Evolutionary conservation across 2,113 vertebrate species (phyloP), one percentile per base, ranked within the genome.

Genomic region (Erinaceus europaeus): DNA sequence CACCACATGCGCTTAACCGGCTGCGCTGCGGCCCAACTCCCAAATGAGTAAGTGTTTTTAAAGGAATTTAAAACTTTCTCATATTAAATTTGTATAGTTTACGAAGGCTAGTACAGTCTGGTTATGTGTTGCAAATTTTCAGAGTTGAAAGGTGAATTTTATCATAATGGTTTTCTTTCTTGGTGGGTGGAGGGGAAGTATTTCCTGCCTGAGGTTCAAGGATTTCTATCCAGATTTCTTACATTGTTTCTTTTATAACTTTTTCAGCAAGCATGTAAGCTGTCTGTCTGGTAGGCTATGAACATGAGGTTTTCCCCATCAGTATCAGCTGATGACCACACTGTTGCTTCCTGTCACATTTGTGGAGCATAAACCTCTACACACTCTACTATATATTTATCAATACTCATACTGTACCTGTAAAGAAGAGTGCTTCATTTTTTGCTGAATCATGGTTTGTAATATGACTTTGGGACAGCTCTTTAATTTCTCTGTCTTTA

Each of bases 311-410:
- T 34, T 46, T 20, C n/a, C 21, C 4, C 38, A 1, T 23, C 6
- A 0, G 6, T 10, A 8, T 8, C 32, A 14, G 0, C 4, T 7
- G 34, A 34, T 2, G 2, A 27, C 72, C 21, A 1, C 21, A 1
- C 32, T 36, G 40, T 74, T 32, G 2, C 36, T 4, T 52, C 29
- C n/a, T 18, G 0, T 15, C 14, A 11, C 5, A 4, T 32, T 25
- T 20, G n/a, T 0, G 6, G 42, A 23, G 29, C 50, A 0, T 32
- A 0, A 17, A 40, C 32, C 59, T 48, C 40, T 29, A 8, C 59
- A 2, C 29, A 4, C 6, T 25, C 15, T 21, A 5, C 36, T 17
- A 7, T n/a, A n/a, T n/a, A n/a, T n/a, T n/a, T 36, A 44, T 3
- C 15, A 13, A 46, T 57, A n/a, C 21, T 32, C 15, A 1, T 1